Percentiles rank a stretch among this genome's conserved stretches.
These are phyloP conservation scores for Siniperca undulata DNA, from an alignment of 2,797 vertebrate species.

Conservation along the genomic window DNA sequence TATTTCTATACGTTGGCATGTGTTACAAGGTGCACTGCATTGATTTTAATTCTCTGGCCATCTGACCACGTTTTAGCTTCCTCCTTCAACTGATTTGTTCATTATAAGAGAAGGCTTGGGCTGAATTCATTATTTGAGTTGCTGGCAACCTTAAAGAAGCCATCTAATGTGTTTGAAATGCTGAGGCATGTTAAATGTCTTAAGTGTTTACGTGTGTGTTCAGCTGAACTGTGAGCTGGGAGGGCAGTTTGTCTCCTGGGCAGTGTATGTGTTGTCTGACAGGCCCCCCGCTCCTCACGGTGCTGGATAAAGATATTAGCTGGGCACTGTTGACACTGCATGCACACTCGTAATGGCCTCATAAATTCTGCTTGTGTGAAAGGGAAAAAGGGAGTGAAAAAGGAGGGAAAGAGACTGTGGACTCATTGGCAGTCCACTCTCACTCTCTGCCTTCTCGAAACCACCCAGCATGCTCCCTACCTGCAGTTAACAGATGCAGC, in stretches of 20 bases:
- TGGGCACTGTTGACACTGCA: slow-evolving; percentile 78
- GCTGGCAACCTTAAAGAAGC: slow-evolving; percentile 28
- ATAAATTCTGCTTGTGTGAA: slow-evolving; percentile 83
- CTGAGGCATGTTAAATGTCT: slow-evolving; percentile 54
- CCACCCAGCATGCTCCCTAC: slow-evolving; percentile 48
- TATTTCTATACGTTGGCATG: slow-evolving; percentile 2
- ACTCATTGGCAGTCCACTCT: slow-evolving; percentile 74
- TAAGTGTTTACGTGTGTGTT: slow-evolving; percentile 43
- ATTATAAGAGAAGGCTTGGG: slow-evolving; percentile 3
- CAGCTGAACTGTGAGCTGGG: slow-evolving; percentile 47
- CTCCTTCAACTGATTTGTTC: slow-evolving; percentile 17
- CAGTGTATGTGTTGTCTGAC: slow-evolving; percentile 64
- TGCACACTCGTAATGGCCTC: slow-evolving; percentile 80
- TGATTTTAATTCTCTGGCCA: slow-evolving; percentile 32
- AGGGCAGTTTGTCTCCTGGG: slow-evolving; percentile 70
- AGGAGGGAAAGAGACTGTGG: slow-evolving; percentile 50
- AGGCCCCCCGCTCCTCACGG: slow-evolving; percentile 46
- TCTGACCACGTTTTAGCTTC: slow-evolving; percentile 25
- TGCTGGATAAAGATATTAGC: slow-evolving; percentile 80
- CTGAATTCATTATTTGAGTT: slow-evolving; percentile 41
- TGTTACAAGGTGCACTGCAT: not conserved
- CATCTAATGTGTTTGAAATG: slow-evolving; percentile 51
- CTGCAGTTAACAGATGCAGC: slow-evolving; percentile 38
- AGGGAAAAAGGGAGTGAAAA: slow-evolving; percentile 61
- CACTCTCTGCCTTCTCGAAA: slow-evolving; percentile 45